Evolutionary conservation across 2,888 invertebrate species (phyloP), one percentile per base, ranked within the genome.

Genomic region (Daptonema setosum): DNA sequence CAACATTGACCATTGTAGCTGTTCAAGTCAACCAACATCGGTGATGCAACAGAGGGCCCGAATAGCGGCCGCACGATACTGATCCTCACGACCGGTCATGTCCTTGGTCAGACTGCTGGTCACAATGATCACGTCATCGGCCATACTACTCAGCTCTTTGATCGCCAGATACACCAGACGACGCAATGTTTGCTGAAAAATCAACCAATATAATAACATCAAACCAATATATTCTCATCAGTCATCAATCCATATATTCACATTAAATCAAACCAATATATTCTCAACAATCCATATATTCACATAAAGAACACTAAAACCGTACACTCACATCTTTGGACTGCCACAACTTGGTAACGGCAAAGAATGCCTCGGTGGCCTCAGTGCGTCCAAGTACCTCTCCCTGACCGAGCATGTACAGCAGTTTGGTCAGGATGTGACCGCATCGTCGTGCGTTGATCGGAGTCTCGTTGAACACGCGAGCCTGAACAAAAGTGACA

Each of bases 81-180:
- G 74, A 73, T 90, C 88, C 70, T 91, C 90, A 70, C 86, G 72
- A 1, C 87, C 90, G 14, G 91, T 95, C 93, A 95, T 95, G 69
- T 95, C 95, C 74, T 93, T 93, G 1, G 93, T 95, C 68, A 95
- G 75, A 61, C 88, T 88, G 71, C 75, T 75, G 1, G 97, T 99
- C 0, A 99, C 97, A 66, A 99, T 99, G 63, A 99, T 99, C 2
- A 97, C 95, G 80, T 99, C 95, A 70, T 97, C 91, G 1, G 97
- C 91, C 56, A 90, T 78, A 1, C 81, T 80, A 66, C 91, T 87
- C 64, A 99, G 75, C 69, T 97, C 95, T 70, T 97, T 77, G 61
- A 78, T 75, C 22, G 90, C 91, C 57, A 97, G 75, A 70, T 97
- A 99, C 2, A 99, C 90, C 80, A 99, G 81, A 8, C 97, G 79